These are phyloP conservation scores for Myripristis murdjan DNA, from an alignment of 2,797 vertebrate species.

Conservation along the genomic window DNA sequence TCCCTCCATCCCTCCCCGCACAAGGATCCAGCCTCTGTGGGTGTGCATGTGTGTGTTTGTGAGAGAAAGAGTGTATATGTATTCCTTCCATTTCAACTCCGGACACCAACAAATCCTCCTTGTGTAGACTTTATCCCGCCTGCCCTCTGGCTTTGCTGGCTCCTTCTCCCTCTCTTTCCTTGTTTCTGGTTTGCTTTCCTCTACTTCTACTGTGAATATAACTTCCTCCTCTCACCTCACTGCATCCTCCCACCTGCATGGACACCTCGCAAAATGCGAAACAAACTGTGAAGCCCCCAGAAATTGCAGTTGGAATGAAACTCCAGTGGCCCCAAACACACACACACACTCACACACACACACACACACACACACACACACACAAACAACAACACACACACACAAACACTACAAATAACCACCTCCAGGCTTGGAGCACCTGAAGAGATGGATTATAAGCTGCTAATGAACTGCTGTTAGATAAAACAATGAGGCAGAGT, in stretches of 20 bases:
- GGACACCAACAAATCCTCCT: constrained; percentile 33
- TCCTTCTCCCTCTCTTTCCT: constrained; percentile 29
- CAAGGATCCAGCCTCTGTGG: constrained; percentile 59
- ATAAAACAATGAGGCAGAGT: constrained; percentile 12
- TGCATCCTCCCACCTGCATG: constrained; percentile 71
- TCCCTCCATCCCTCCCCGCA: constrained; percentile 25
- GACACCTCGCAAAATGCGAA: constrained; percentile 62
- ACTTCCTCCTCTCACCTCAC: constrained; percentile 52
- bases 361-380: no score
- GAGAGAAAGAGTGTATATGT: constrained; percentile 30
- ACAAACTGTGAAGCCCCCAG: constrained; percentile 67
- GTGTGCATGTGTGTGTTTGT: constrained; percentile 56
- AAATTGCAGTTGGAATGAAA: constrained; percentile 7
- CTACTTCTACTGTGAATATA: constrained; percentile 57
- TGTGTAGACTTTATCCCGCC: constrained; percentile 52
- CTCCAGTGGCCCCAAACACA: constrained; percentile 29
- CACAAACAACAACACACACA: no score
- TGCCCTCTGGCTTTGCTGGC: constrained; percentile 3
- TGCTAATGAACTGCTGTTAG: constrained; percentile 48
- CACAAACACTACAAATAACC: not conserved
- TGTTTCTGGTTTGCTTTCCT: constrained; percentile 29
- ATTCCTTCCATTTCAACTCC: constrained; percentile 16
- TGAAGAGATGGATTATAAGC: constrained; percentile 42
- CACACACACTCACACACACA: not conserved
- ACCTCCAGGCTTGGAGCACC: constrained; percentile 38